Evolutionary conservation across 2,797 vertebrate genomes (phyloP).

Genomic region (Lacerta bilineata): DNA sequence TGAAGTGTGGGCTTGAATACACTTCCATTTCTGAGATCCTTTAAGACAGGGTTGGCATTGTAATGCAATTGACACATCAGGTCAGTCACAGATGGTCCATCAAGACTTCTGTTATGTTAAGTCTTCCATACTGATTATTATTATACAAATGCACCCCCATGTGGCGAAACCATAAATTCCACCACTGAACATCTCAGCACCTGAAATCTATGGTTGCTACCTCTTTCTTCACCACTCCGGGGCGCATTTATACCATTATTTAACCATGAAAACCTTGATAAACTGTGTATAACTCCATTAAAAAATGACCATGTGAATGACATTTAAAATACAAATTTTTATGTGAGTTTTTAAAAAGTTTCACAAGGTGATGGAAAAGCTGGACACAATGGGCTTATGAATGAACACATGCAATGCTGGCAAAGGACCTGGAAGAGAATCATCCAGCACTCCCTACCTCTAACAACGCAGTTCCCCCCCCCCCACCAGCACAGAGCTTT

Average conservation of each 20-base stretch:
- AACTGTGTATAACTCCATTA: neutral
- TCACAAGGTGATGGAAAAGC: too few species aligned
- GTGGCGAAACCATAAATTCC: neutral
- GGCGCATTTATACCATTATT: neutral
- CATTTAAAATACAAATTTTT: too few species aligned
- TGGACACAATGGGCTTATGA: too few species aligned
- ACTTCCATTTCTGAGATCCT: neutral
- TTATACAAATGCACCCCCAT: constrained; percentile 9
- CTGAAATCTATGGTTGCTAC: neutral
- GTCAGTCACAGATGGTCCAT: neutral
- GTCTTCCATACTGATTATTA: neutral
- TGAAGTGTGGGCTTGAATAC: neutral
- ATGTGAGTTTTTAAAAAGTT: too few species aligned
- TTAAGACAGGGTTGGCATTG: neutral
- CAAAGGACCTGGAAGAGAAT: too few species aligned
- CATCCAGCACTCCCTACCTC: neutral
- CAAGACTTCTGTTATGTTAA: neutral
- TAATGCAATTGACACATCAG: neutral
- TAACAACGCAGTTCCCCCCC: neutral
- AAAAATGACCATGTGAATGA: neutral
- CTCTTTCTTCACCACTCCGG: neutral
- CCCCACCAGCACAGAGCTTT: neutral
- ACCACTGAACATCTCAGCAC: neutral
- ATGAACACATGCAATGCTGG: too few species aligned
- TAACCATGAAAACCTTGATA: neutral